A percentile compares a stretch with the other conserved stretches of the same genome.
phyloP scores from a whole-genome alignment of 2,113 vertebrate genomes.

The Mastomys natalensis region DNA sequence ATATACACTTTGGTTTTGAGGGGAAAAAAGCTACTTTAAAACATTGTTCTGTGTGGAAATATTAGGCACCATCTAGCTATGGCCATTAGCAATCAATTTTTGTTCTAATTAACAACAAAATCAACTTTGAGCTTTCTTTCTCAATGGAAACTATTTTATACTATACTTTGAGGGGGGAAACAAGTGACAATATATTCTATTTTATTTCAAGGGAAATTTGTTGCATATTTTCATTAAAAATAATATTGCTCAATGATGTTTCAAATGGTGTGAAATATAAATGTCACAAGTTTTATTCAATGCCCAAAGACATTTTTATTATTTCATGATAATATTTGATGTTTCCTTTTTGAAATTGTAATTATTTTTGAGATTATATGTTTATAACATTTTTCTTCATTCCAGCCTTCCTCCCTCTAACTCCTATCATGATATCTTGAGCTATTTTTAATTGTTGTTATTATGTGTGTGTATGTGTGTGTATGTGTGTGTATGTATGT shows the following conservation, averaged over 20 bases:
- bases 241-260: background rate
- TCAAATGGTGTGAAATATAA: background rate
- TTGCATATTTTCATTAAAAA: background rate
- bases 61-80: background rate
- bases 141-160: background rate
- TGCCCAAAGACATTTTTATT: background rate
- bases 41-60: conserved; percentile 40
- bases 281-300: background rate
- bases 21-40: conserved; percentile 27
- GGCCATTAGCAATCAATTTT: conserved; percentile 35
- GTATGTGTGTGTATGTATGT: no score
- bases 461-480: no score
- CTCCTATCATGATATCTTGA: background rate
- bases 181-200: background rate
- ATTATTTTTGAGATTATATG: background rate
- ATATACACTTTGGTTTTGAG: background rate
- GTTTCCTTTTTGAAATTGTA: no score
- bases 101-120: conserved; percentile 57
- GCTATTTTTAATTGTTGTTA: background rate
- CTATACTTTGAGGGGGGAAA: background rate
- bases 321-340: background rate
- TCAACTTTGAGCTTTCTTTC: background rate
- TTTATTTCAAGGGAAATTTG: conserved; percentile 33
- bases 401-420: background rate
- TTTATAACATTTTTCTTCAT: background rate